Evolutionary conservation across 2,797 vertebrate species (phyloP).

Genomic region (Thamnophis elegans): DNA sequence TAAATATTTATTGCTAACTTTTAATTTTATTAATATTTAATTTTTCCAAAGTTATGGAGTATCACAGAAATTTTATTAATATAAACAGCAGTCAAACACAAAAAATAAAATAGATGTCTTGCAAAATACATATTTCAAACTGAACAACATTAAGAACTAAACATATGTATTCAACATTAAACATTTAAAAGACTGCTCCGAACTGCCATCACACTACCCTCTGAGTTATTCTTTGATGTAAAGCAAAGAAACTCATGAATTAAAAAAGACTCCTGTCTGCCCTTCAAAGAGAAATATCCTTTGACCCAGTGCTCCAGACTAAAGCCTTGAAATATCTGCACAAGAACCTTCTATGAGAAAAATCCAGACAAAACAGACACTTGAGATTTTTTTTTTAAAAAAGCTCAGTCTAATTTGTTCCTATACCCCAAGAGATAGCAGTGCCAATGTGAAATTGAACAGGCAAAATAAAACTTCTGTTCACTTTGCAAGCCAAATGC

Average conservation of each 20-base stretch:
- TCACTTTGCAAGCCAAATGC: neutral
- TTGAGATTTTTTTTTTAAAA: conserved; percentile 69
- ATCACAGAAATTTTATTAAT: conserved; percentile 10
- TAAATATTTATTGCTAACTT: neutral
- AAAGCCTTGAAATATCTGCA: conserved; percentile 79
- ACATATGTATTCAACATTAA: conserved; percentile 47
- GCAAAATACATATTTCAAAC: conserved; percentile 31
- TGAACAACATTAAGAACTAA: conserved; percentile 31
- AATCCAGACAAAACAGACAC: conserved; percentile 93
- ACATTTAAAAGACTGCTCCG: conserved; percentile 45
- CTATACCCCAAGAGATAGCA: conserved; percentile 65
- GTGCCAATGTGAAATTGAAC: conserved; percentile 54
- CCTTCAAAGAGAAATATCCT: conserved; percentile 86
- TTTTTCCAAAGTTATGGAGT: neutral
- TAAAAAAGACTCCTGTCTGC: conserved; percentile 78
- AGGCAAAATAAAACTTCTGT: conserved; percentile 50
- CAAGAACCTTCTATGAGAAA: conserved; percentile 77
- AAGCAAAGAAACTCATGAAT: conserved; percentile 84
- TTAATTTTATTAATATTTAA: conserved; percentile 27
- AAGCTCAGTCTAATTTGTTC: conserved; percentile 69
- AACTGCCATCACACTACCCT: conserved; percentile 59
- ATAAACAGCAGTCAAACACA: conserved; percentile 33
- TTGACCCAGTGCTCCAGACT: conserved; percentile 82
- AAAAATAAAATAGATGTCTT: conserved; percentile 14
- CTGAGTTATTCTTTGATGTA: conserved; percentile 77